Evolutionary conservation across 1,140 invertebrate species (phyloP).

Genomic region (Cotesia typhae): DNA sequence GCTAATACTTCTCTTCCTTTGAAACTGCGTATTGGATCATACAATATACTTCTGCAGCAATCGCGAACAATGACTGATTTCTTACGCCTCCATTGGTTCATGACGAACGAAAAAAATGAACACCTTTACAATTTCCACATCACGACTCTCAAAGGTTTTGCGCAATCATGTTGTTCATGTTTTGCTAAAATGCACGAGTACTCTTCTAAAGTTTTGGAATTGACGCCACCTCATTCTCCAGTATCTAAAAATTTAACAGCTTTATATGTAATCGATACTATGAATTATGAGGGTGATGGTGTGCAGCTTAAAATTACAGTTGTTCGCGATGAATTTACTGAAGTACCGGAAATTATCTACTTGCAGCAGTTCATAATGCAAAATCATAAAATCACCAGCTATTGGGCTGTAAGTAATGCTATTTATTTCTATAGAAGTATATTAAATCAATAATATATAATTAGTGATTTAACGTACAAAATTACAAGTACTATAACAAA

Average conservation of each 20-base stretch:
- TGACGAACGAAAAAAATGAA: constrained; percentile 55
- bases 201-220: too few species aligned
- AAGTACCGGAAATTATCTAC: constrained; percentile 42
- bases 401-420: constrained; percentile 30
- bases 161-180: constrained; percentile 5
- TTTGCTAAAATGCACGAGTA: too few species aligned
- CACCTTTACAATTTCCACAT: constrained; percentile 63
- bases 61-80: constrained; percentile 47
- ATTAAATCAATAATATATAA: too few species aligned
- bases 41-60: constrained; percentile 54
- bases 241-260: too few species aligned
- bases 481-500: too few species aligned
- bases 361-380: constrained; percentile 32
- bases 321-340: constrained; percentile 40
- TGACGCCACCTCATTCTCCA: too few species aligned
- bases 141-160: constrained; percentile 54
- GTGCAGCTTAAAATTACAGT: constrained; percentile 39
- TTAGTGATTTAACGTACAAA: too few species aligned
- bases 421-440: too few species aligned
- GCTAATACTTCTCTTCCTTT: constrained; percentile 48
- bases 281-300: constrained; percentile 38
- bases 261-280: too few species aligned
- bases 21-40: constrained; percentile 54
- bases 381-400: constrained; percentile 36
- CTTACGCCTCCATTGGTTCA: constrained; percentile 59